Evolutionary conservation across 2,113 vertebrate genomes (phyloP), one percentile per base, ranked within the genome.

Genomic region (Symphodus melops): DNA sequence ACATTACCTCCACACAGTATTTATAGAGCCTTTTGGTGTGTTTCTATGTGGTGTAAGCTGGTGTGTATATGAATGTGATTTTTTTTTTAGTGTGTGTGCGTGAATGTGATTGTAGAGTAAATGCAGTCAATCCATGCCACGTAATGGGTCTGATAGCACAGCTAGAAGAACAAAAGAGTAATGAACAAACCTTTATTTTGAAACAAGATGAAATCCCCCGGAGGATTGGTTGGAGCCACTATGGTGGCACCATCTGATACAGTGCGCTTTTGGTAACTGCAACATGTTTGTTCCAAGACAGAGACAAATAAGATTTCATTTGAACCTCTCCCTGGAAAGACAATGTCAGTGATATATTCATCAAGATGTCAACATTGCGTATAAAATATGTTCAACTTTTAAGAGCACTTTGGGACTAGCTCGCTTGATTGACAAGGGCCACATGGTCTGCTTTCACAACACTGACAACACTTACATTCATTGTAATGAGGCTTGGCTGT

Each of bases 1-100:
- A 84, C 82, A 71, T 89, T 89, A 90, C 85, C 86, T 86, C 83
- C 86, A 86, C 83, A 66, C 72, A 80, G 79, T 89, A 90, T 92
- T 90, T 87, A 88, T 89, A 89, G 84, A 82, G 79, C 70, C 52
- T 76, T 86, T 90, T 51, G 28, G 73, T 85, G 75, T 76, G 44
- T 80, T 44, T 80, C 46, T 75, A 54, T 60, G n/a, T 70, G 52
- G 61, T 46, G 53, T 75, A 62, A 75, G 68, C 60, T 2, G 9
- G 28, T 80, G 62, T 73, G 58, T 77, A 28, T 68, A 68, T 61
- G 77, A 25, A 61, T 68, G 49, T 51, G 33, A 44, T 55, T 78
- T 52, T 53, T 72, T 33, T 79, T 28, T 2, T 36, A 23, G 37
- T 71, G 33, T 57, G 58, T 46, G 13, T 9, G 44, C 70, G 61